These are phyloP conservation scores for Himalopsyche kuldschensis DNA, from an alignment of 2,888 invertebrate species.

Conservation along the genomic window DNA sequence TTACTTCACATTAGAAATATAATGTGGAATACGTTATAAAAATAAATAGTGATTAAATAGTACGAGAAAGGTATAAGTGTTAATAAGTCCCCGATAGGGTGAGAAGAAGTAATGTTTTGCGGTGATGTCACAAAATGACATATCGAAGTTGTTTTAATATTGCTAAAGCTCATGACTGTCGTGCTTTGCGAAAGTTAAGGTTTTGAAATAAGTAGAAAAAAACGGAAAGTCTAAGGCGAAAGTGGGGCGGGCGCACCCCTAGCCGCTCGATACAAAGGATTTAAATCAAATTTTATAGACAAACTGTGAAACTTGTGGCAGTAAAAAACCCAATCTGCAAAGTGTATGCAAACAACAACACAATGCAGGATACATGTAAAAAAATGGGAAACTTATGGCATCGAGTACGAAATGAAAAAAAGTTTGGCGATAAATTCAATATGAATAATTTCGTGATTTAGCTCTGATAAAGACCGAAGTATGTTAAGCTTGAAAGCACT, in stretches of 20 bases:
- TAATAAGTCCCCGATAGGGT: no score
- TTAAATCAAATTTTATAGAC: constrained; percentile 1
- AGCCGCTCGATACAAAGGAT: not conserved
- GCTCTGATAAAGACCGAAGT: no score
- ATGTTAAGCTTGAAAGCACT: no score
- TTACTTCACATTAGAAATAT: no score
- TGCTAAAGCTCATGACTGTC: not conserved
- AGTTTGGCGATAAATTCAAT: not conserved
- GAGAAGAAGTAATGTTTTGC: no score
- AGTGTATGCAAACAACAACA: not conserved
- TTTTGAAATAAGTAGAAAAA: not conserved
- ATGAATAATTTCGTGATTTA: not conserved
- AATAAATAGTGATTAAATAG: no score
- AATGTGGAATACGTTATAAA: no score
- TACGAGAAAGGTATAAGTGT: no score
- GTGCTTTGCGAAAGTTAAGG: not conserved
- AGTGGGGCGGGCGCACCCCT: not conserved
- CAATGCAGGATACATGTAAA: not conserved
- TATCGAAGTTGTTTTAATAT: not conserved
- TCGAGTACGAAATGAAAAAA: not conserved
- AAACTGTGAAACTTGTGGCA: not conserved
- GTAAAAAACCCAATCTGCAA: not conserved
- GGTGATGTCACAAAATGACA: not conserved
- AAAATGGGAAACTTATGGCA: not conserved
- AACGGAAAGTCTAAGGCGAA: not conserved